phyloP scores from a whole-genome alignment of 1,140 invertebrate genomes.

The Trichomalopsis sarcophagae region DNA sequence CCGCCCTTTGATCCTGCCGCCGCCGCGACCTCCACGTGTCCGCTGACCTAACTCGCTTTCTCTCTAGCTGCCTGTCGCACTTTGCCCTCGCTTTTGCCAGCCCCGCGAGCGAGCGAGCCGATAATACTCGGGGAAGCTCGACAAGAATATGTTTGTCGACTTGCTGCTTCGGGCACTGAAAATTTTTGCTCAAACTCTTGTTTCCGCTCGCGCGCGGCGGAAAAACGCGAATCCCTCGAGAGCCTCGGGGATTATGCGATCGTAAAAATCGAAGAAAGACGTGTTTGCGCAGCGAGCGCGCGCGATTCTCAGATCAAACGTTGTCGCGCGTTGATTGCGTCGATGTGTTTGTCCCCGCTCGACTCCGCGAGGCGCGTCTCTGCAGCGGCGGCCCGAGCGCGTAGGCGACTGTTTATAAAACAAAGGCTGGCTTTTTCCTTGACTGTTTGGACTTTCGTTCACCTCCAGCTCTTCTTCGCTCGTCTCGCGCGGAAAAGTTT shows the following conservation, averaged over 20 bases:
- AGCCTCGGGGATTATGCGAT: not conserved
- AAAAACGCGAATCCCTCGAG: not conserved
- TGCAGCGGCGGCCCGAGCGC: not conserved
- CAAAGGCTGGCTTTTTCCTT: slow-evolving; percentile 52
- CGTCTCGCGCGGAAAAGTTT: too few relatives aligned
- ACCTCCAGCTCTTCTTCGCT: too few relatives aligned
- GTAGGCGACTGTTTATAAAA: slow-evolving; percentile 61
- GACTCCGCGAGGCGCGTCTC: slow-evolving; percentile 6
- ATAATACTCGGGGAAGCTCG: not conserved
- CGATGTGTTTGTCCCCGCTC: slow-evolving; percentile 36
- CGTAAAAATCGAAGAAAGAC: not conserved
- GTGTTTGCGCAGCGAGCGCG: slow-evolving; percentile 19
- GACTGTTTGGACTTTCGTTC: not conserved
- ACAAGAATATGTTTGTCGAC: slow-evolving; percentile 9
- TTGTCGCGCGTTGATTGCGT: slow-evolving; percentile 60
- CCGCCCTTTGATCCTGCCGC: slow-evolving; percentile 74
- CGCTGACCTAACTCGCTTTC: slow-evolving; percentile 45
- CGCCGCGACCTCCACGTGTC: slow-evolving; percentile 56
- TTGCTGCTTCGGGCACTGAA: not conserved
- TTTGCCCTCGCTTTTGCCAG: not conserved
- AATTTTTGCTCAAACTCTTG: too few relatives aligned
- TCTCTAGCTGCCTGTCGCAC: not conserved
- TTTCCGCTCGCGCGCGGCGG: too few relatives aligned
- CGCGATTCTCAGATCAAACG: slow-evolving; percentile 67
- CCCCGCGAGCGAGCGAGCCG: not conserved